Evolutionary conservation across 2,113 vertebrate genomes (phyloP), one percentile per base, ranked within the genome.

Genomic region (Passer montanus): DNA sequence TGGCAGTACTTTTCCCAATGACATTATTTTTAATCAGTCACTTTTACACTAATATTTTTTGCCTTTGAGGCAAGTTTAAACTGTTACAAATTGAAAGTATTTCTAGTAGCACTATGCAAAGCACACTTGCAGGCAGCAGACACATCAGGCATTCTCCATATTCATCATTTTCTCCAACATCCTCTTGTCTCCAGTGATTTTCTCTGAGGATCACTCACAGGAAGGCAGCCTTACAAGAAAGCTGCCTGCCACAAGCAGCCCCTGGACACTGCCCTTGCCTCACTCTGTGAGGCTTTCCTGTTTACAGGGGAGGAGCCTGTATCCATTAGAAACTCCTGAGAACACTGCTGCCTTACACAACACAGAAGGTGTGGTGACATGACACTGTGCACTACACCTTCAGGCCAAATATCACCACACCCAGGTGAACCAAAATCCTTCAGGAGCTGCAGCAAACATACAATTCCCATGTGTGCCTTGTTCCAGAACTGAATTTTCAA

Each of bases 321-420:
- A 62, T 7, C 14, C 56, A 28, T 15, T 6, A 60, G 15, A 82
- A 80, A 90, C 31, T 39, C n/a, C 4, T 31, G 27, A 59, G 16
- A 80, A 39, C 31, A 31, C 16, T 85, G 84, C 58, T 80, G 26
- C 1, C 53, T 94, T 55, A 28, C 15, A 5, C 68, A 96, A 86
- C 50, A 80, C 46, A 39, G 20, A 31, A 84, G 90, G 94, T 55
- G 94, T 83, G 90, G 88, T 53, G 30, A 16, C 37, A 41, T 10
- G 17, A 19, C 27, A 73, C 31, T 13, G 19, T 6, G 21, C 58
- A 46, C 37, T 86, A 58, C 95, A 88, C 85, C 87, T 92, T 58
- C 52, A 85, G 43, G 60, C 31, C 59, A 96, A 90, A 88, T 11
- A 83, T 13, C 15, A 35, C 90, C 92, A 93, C 96, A 77, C 95